Percentiles rank a stretch among this genome's conserved stretches.
Conservation (phyloP, 2,888 invertebrate species). For the Lasioglossum figueresi region DNA sequence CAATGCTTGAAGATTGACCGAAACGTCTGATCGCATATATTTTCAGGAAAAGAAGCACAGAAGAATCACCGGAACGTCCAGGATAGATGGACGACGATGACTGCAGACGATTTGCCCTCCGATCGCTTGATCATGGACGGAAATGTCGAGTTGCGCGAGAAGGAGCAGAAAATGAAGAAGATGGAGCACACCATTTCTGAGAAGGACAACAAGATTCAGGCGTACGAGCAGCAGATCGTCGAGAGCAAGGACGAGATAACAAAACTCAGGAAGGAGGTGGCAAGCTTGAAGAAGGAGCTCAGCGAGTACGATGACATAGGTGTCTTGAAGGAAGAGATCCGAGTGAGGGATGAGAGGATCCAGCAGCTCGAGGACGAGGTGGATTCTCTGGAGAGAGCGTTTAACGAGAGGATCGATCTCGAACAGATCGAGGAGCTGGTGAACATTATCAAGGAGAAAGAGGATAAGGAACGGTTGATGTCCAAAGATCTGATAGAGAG, state of each 20-base stretch:
- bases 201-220: constrained; percentile 74
- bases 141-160: constrained; percentile 24
- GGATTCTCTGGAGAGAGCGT: constrained; percentile 77
- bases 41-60: constrained; percentile 27
- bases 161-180: constrained; percentile 73
- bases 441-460: constrained; percentile 76
- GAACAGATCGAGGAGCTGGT: constrained; percentile 79
- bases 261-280: constrained; percentile 67
- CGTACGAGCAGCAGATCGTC: constrained; percentile 72
- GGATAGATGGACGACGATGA: constrained; percentile 36
- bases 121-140: not conserved
- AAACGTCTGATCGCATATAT: not conserved
- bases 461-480: constrained; percentile 86
- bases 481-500: constrained; percentile 81
- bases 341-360: constrained; percentile 74
- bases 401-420: constrained; percentile 77
- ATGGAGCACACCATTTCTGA: constrained; percentile 75
- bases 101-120: constrained; percentile 13
- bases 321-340: constrained; percentile 76
- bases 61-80: constrained; percentile 12
- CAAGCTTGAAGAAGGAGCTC: constrained; percentile 71
- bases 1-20: not conserved
- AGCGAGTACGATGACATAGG: constrained; percentile 74
- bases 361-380: constrained; percentile 77
- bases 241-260: constrained; percentile 73